A percentile compares a stretch with the other conserved stretches of the same genome.
Conservation (phyloP, 2,888 invertebrate species). For the Hoplodrina ambigua region DNA sequence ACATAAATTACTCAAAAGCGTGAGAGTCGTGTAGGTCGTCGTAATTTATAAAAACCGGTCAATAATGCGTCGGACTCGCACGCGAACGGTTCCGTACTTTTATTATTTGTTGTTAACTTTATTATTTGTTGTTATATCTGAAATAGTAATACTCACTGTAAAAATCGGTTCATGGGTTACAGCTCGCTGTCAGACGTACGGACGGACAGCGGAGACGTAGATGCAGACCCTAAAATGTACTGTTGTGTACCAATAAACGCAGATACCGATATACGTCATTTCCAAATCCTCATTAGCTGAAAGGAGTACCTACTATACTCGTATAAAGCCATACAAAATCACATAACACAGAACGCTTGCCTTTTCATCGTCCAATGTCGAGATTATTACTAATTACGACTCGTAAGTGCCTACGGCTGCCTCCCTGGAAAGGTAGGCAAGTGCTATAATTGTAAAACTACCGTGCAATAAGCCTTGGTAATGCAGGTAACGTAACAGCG, state of each 20-base stretch:
- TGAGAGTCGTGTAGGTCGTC: neutral
- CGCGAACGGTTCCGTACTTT: too few relatives aligned
- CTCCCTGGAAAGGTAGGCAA: conserved; percentile 1
- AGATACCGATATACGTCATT: neutral
- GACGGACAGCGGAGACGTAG: too few relatives aligned
- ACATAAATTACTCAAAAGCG: neutral
- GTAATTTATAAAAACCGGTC: too few relatives aligned
- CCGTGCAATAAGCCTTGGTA: conserved; percentile 1
- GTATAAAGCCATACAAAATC: neutral
- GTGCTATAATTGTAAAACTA: conserved; percentile 2
- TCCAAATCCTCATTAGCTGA: neutral
- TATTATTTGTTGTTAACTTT: too few relatives aligned
- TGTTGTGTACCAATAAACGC: too few relatives aligned
- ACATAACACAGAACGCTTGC: neutral
- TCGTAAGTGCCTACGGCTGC: neutral
- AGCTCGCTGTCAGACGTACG: too few relatives aligned
- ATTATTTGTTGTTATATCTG: too few relatives aligned
- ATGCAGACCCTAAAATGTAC: too few relatives aligned
- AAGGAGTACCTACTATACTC: neutral
- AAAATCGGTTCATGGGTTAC: too few relatives aligned
- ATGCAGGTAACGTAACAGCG: conserved; percentile 2
- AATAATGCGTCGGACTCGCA: too few relatives aligned
- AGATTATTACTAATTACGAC: conserved; percentile 9
- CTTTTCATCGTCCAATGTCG: neutral
- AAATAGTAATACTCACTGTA: too few relatives aligned